Conservation (phyloP, 2,888 invertebrate species). For the Drosophila nigritarsus region DNA sequence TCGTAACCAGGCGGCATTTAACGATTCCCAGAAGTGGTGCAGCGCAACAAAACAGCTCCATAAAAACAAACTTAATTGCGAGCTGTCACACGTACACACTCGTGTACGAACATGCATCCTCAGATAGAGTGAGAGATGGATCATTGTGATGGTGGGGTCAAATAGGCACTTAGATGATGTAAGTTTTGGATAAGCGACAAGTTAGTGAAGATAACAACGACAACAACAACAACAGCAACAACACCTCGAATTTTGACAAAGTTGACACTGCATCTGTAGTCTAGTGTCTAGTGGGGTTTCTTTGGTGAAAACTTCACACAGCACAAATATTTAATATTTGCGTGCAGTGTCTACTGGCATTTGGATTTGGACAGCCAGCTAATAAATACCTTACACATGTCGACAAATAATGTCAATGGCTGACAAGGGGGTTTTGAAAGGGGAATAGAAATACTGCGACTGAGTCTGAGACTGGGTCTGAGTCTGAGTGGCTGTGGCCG, state of each 20-base stretch:
- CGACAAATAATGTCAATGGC: conserved; percentile 77
- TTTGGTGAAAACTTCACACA: conserved; percentile 71
- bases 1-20: conserved; percentile 41
- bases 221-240: not conserved
- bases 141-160: conserved; percentile 46
- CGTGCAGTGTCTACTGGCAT: conserved; percentile 68
- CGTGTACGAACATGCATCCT: conserved; percentile 9
- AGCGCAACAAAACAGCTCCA: conserved; percentile 47
- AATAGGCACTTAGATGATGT: conserved; percentile 45
- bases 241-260: conserved; percentile 21
- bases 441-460: conserved; percentile 6
- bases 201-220: conserved; percentile 12
- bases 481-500: not conserved
- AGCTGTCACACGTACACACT: conserved; percentile 65
- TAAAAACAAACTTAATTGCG: conserved; percentile 80
- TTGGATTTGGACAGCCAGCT: conserved; percentile 72
- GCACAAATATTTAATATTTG: conserved; percentile 75
- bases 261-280: conserved; percentile 60
- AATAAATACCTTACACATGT: conserved; percentile 80
- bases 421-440: conserved; percentile 6
- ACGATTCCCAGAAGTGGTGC: conserved; percentile 67
- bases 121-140: conserved; percentile 25
- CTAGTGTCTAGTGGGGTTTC: not conserved
- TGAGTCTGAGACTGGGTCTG: not conserved
- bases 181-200: conserved; percentile 55